These are phyloP conservation scores for Drosophila colorata DNA, from an alignment of 2,888 invertebrate genomes.

Conservation along the genomic window DNA sequence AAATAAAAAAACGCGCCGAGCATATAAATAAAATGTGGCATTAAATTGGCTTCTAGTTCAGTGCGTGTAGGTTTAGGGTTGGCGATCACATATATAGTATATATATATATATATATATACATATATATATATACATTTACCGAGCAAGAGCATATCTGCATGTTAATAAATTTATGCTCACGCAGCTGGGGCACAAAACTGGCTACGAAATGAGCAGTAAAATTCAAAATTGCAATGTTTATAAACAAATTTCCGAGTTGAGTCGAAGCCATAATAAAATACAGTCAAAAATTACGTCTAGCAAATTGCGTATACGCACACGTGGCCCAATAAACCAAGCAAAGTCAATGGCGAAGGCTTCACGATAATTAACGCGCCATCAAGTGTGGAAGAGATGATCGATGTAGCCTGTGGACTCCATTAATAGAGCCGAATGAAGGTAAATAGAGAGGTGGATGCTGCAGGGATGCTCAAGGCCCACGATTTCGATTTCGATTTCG, in stretches of 20 bases:
- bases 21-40: conserved; percentile 77
- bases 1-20: conserved; percentile 60
- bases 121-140: conserved; percentile 37
- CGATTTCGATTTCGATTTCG: conserved; percentile 1
- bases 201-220: conserved; percentile 63
- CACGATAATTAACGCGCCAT: conserved; percentile 45
- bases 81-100: conserved; percentile 30
- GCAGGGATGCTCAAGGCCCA: conserved; percentile 24
- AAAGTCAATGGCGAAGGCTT: conserved; percentile 75
- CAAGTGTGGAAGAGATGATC: conserved; percentile 50
- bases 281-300: conserved; percentile 36
- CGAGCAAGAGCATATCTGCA: conserved; percentile 30
- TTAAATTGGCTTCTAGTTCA: conserved; percentile 60
- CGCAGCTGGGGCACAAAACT: conserved; percentile 58
- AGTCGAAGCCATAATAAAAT: conserved; percentile 67
- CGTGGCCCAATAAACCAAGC: conserved; percentile 69
- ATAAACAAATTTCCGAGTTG: conserved; percentile 71
- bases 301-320: conserved; percentile 75
- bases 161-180: conserved; percentile 79
- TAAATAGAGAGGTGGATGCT: conserved; percentile 7
- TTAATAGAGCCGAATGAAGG: neutral
- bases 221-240: conserved; percentile 80
- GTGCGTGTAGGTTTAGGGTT: conserved; percentile 38
- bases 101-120: conserved; percentile 39
- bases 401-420: conserved; percentile 25